These are phyloP conservation scores for Adelges cooleyi DNA, from an alignment of 1,140 invertebrate species.

Conservation along the genomic window DNA sequence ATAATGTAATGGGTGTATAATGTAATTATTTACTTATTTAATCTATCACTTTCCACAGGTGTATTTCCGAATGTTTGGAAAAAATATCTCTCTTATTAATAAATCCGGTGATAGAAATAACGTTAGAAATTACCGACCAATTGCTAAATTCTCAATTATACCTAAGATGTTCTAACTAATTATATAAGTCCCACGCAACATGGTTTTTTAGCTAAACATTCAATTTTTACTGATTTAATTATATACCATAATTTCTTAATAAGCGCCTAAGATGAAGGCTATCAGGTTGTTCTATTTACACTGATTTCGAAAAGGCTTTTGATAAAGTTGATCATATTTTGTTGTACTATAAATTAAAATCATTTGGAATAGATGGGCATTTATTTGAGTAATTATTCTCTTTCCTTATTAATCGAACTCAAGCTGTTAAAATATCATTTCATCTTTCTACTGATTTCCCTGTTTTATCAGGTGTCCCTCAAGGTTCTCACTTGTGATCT, in stretches of 20 bases:
- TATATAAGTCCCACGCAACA: background rate
- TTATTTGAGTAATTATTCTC: background rate
- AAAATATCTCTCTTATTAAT: background rate
- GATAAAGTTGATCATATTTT: background rate
- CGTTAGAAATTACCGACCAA: background rate
- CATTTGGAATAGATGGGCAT: background rate
- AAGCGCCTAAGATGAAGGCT: background rate
- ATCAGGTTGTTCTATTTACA: background rate
- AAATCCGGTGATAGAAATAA: background rate
- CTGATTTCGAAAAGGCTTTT: too few relatives aligned
- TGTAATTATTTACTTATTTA: background rate
- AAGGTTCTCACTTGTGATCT: background rate
- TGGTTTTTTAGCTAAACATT: background rate
- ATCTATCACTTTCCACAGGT: background rate
- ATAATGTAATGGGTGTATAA: too few relatives aligned
- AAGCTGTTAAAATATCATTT: background rate
- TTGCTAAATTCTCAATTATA: background rate
- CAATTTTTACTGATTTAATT: background rate
- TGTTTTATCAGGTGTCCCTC: background rate
- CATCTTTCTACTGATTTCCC: background rate
- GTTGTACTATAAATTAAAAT: background rate
- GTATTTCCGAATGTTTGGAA: background rate
- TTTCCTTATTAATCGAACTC: too few relatives aligned
- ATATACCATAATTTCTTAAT: background rate
- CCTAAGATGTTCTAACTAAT: background rate